Base-by-base conservation (phyloP, 1,140 invertebrate genomes). In the Lutraria rhynchaena region DNA sequence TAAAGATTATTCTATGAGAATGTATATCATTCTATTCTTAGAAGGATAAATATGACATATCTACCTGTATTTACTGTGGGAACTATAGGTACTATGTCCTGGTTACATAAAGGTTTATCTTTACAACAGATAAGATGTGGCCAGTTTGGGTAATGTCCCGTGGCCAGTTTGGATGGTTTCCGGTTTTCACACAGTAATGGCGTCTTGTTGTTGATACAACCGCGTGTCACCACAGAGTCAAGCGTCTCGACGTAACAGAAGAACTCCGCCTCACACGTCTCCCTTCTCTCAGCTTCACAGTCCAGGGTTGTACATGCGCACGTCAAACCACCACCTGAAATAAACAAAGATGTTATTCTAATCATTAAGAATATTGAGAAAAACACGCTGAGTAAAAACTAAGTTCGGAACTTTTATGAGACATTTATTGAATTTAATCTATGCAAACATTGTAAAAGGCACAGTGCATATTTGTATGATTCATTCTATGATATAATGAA, bases 171-270 rank as follows among this genome's bases (percentile, higher is more conserved):
- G 9, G 81, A 65, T 9, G 89, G 87, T 17, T 81, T 75, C 19
- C 87, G 81, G 82, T 90, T 91, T 71, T 90, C 90, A 78, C 90
- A 91, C 1, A 87, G 61, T 49, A 90, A 80, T 1, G 88, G 85
- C 13, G 87, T 82, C 17, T 77, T 67, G 27, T 85, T 76, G 55
- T 89, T 83, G 2, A 88, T 88, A 31, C 90, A 91, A 15, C 90
- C 90, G 15, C 85, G 57, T 11, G 76, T 84, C 29, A 91, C 77
- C 13, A 60, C 77, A 27, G 85, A 85, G 29, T 83, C 57, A 35
- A 83, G 81, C 37, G 73, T 85, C 53, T 90, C 83, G 19, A 87
- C 86, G 78, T 88, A 90, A 81, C 89, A 90, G 44, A 73, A 78
- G 35, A 85, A 73, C 13, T 75, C 63, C n/a, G 86, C 89, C 31